phyloP scores from a whole-genome alignment of 2,888 invertebrate genomes.

The Philereme vetulata region DNA sequence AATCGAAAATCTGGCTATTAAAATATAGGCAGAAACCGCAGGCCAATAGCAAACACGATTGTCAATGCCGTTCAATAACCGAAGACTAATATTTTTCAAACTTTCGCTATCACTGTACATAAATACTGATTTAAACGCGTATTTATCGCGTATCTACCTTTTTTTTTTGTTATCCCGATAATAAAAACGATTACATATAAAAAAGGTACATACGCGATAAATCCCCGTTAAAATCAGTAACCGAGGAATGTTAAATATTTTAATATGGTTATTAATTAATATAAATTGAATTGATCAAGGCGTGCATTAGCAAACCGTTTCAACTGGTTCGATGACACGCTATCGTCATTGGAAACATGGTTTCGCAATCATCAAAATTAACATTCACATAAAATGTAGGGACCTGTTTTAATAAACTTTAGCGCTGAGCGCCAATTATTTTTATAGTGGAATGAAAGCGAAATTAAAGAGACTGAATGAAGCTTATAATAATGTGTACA shows the following conservation, averaged over 20 bases:
- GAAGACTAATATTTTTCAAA: neutral
- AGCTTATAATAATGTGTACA: slow-evolving; percentile 1
- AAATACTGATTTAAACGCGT: no score
- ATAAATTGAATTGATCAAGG: slow-evolving; percentile 29
- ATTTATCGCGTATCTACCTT: no score
- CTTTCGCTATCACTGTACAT: no score
- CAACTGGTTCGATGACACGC: slow-evolving; percentile 22
- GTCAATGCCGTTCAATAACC: no score
- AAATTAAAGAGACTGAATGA: neutral
- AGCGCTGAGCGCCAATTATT: neutral
- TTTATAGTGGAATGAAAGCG: slow-evolving; percentile 4
- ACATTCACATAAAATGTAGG: slow-evolving; percentile 14
- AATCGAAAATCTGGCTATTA: no score
- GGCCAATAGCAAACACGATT: neutral
- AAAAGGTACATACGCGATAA: neutral
- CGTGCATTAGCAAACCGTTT: slow-evolving; percentile 19
- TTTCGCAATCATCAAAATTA: slow-evolving; percentile 19
- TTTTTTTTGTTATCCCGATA: no score
- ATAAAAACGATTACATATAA: no score
- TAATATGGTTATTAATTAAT: slow-evolving; percentile 29
- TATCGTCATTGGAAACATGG: slow-evolving; percentile 11
- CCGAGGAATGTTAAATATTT: slow-evolving; percentile 29
- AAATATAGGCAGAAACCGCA: no score
- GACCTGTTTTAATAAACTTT: slow-evolving; percentile 2
- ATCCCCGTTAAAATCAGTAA: slow-evolving; percentile 11